Base-by-base conservation (phyloP, 2,888 invertebrate genomes). In the Dermolepida albohirtum region DNA sequence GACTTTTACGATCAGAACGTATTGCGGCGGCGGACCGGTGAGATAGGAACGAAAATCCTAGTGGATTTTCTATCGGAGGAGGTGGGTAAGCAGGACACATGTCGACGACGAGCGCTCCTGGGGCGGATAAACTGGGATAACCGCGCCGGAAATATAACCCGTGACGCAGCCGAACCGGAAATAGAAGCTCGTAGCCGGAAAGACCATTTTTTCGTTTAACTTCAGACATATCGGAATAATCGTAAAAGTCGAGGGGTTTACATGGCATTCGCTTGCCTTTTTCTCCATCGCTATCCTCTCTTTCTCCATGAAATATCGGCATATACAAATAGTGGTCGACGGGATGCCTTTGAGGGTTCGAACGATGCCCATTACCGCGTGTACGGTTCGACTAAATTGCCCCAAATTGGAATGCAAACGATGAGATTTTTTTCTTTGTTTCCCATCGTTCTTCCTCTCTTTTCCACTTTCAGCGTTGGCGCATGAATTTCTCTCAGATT, bases 41-140 rank as follows among this genome's bases (percentile, higher is more conserved):
- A 74, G 74, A 74, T 75, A 74, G 71, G 71, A 72, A 71, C 69
- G 75, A 75, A 79, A 80, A 80, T 80, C 80, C 79, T 76, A 72
- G 70, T 72, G 78, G 79, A 75, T 74, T 74, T 74, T 72, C 73
- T 72, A 73, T 73, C 73, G 71, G 57, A 65, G 74, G 72, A 84
- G 85, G 85, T 85, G 63, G 86, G 86, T 87, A 84, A 85, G 85
- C 87, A 79, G 80, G 82, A 87, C 86, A 87, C 84, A 85, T 84
- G 85, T 85, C 82, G 81, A 79, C 81, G 81, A 78, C 79, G 84
- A 85, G 85, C 84, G 85, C 86, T 87, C 86, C 86, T 86, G 81
- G 83, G 83, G 83, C 84, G 85, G 85, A 85, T 85, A 85, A 86
- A 85, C 82, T 81, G 82, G 85, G 85, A 86, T 86, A 86, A 86